phyloP scores from a whole-genome alignment of 2,797 vertebrate genomes.

The Silurus lanzhouensis region DNA sequence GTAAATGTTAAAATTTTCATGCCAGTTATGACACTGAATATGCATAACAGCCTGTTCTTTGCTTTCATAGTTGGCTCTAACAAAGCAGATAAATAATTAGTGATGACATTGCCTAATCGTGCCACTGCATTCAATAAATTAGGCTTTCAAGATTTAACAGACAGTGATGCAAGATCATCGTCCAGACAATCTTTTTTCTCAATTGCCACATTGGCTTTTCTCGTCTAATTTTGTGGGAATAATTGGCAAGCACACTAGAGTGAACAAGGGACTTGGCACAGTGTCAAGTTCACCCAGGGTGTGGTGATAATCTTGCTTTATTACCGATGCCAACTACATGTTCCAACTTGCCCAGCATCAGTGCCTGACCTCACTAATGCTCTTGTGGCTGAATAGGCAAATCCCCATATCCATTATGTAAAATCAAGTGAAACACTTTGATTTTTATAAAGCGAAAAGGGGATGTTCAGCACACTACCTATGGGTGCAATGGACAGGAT shows the following conservation, averaged over 20 bases:
- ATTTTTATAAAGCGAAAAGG: neutral
- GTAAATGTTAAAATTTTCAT: constrained; percentile 31
- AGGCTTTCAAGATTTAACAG: constrained; percentile 14
- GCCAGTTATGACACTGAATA: neutral
- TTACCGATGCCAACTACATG: constrained; percentile 52
- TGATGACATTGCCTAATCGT: constrained; percentile 26
- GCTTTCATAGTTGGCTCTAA: constrained; percentile 10
- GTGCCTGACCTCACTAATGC: neutral
- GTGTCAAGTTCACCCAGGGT: constrained; percentile 19
- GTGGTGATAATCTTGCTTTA: constrained; percentile 24
- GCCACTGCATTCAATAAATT: neutral
- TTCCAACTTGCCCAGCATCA: constrained; percentile 2
- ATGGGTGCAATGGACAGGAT: neutral
- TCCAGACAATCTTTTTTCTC: neutral
- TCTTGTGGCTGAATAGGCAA: neutral
- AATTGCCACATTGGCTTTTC: neutral
- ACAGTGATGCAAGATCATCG: neutral
- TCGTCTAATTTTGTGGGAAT: constrained; percentile 12
- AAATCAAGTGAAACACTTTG: neutral
- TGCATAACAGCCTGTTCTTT: neutral
- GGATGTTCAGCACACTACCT: neutral
- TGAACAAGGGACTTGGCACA: constrained; percentile 22
- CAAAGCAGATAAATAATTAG: constrained; percentile 8
- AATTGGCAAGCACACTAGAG: neutral
- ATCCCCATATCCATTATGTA: neutral